A percentile compares a stretch with the other conserved stretches of the same genome.
Evolutionary conservation across 2,797 vertebrate genomes (phyloP).

Genomic region (Podarcis lilfordi): DNA sequence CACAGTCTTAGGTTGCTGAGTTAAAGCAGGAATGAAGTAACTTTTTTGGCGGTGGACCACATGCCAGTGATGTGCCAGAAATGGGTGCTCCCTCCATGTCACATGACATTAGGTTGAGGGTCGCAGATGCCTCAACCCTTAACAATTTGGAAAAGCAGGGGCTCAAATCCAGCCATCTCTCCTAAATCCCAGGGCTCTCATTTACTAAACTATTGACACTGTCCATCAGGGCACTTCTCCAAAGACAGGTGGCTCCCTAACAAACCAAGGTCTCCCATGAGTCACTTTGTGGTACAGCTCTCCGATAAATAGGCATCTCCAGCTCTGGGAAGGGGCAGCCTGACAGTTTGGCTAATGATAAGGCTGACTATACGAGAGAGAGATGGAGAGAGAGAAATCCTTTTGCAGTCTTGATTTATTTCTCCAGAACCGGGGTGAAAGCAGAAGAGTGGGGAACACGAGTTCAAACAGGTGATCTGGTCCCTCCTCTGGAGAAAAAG

Average conservation of each 20-base stretch:
- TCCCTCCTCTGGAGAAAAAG: not conserved
- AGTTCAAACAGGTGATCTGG: not conserved
- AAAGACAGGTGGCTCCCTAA: not conserved
- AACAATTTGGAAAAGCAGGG: not conserved
- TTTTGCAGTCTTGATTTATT: not conserved
- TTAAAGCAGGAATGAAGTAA: no score
- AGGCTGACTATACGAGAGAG: not conserved
- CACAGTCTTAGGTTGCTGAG: not conserved
- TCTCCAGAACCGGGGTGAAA: not conserved
- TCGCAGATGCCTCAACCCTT: not conserved
- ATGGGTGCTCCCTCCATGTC: no score
- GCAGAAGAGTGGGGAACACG: not conserved
- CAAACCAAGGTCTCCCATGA: not conserved
- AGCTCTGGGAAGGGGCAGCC: not conserved
- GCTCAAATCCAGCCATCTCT: not conserved
- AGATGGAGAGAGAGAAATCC: not conserved
- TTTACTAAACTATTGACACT: not conserved
- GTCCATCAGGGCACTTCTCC: not conserved
- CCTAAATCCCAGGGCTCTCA: not conserved
- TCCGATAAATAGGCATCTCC: not conserved
- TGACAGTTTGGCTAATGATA: not conserved
- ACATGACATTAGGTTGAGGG: no score
- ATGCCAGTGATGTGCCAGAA: no score
- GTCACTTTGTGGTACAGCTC: not conserved
- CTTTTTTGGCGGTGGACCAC: not conserved